These are phyloP conservation scores for Diorhabda sublineata DNA, from an alignment of 1,140 invertebrate genomes.

Conservation along the genomic window DNA sequence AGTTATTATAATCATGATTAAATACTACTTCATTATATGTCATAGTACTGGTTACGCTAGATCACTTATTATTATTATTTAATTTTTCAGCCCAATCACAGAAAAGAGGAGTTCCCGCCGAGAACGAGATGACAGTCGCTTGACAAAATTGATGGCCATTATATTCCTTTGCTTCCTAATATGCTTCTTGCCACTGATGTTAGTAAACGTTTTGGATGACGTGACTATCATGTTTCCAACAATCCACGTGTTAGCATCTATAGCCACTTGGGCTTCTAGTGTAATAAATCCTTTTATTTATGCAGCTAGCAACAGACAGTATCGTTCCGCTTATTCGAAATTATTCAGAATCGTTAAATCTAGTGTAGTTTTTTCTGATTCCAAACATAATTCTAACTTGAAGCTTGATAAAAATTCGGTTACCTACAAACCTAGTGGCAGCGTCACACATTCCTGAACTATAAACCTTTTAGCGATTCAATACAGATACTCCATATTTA, in stretches of 20 bases:
- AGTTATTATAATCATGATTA: no score
- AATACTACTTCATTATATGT: no score
- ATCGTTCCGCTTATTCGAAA: constrained; percentile 69
- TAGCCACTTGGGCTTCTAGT: constrained; percentile 80
- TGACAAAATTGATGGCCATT: constrained; percentile 78
- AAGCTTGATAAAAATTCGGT: constrained; percentile 32
- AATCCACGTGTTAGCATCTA: constrained; percentile 74
- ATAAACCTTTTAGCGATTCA: not conserved
- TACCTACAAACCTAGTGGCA: constrained; percentile 29
- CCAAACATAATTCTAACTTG: constrained; percentile 32
- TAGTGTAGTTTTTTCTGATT: constrained; percentile 36
- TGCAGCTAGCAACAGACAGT: constrained; percentile 78
- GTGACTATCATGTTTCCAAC: constrained; percentile 61
- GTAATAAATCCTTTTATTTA: constrained; percentile 86
- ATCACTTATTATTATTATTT: not conserved
- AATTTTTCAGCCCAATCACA: constrained; percentile 44
- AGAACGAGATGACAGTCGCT: constrained; percentile 68
- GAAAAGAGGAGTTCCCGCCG: constrained; percentile 49
- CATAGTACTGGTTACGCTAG: not conserved
- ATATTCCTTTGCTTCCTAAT: constrained; percentile 81
- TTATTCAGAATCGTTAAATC: constrained; percentile 49
- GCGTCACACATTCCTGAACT: constrained; percentile 5
- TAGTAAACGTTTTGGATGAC: constrained; percentile 80
- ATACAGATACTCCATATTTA: no score
- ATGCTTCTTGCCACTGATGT: constrained; percentile 80